A percentile compares a stretch with the other conserved stretches of the same genome.
Evolutionary conservation across 2,888 invertebrate genomes (phyloP).

Genomic region (Odiellus spinosus): DNA sequence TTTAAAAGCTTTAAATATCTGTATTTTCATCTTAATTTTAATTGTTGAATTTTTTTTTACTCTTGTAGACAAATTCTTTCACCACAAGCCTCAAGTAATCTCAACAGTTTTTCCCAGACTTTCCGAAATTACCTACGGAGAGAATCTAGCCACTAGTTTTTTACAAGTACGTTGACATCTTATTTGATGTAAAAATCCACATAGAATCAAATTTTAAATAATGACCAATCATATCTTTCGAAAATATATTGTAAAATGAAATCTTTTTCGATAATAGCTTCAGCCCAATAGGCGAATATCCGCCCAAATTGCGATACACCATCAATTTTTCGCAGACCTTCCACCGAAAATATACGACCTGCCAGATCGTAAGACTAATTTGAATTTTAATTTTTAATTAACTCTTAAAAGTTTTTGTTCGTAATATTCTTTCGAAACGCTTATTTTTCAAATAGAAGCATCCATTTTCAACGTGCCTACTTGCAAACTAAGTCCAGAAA

Average conservation of each 20-base stretch:
- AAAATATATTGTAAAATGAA: too few species aligned
- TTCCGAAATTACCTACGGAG: constrained; percentile 70
- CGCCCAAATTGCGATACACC: constrained; percentile 68
- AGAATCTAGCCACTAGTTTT: constrained; percentile 66
- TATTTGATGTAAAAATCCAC: too few species aligned
- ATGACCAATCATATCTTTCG: too few species aligned
- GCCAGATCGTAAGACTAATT: constrained; percentile 60
- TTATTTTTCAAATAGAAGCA: constrained; percentile 53
- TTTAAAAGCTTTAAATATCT: too few species aligned
- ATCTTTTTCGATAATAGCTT: constrained; percentile 25
- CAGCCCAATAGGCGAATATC: constrained; percentile 70
- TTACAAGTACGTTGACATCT: constrained; percentile 37
- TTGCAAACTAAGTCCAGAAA: constrained; percentile 66
- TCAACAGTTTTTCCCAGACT: neutral
- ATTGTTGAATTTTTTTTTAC: constrained; percentile 1
- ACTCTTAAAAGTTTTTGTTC: too few species aligned
- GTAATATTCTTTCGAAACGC: too few species aligned
- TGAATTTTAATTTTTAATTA: neutral
- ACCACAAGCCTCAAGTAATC: neutral
- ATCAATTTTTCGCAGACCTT: constrained; percentile 78
- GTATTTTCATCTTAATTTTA: too few species aligned
- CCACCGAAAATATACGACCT: constrained; percentile 77
- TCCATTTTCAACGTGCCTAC: constrained; percentile 92
- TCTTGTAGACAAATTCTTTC: constrained; percentile 4
- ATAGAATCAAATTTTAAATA: too few species aligned